These are phyloP conservation scores for Neodontobutis hainanensis DNA, from an alignment of 2,113 vertebrate genomes.

Conservation along the genomic window DNA sequence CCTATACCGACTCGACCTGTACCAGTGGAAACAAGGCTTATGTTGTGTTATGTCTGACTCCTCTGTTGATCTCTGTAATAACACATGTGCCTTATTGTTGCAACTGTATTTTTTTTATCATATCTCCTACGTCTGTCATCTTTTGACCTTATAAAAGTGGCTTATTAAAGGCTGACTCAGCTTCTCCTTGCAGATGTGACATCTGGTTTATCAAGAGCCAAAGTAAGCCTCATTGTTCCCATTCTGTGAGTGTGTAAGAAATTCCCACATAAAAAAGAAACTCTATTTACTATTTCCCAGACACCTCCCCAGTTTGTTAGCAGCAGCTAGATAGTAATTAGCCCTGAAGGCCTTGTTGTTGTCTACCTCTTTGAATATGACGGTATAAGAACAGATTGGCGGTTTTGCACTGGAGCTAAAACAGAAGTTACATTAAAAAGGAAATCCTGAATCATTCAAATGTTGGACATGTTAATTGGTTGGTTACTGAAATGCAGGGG, in stretches of 20 bases:
- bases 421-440: slow-evolving; percentile 42
- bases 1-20: too few relatives aligned
- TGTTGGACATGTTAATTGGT: neutral
- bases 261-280: slow-evolving; percentile 30
- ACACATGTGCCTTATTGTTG: too few relatives aligned
- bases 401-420: slow-evolving; percentile 26
- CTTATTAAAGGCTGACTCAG: slow-evolving; percentile 68
- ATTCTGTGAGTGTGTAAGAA: slow-evolving; percentile 17
- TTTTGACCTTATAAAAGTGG: slow-evolving; percentile 45
- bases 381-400: slow-evolving; percentile 24
- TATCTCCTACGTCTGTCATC: slow-evolving; percentile 42
- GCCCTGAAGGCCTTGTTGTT: slow-evolving; percentile 51
- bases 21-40: too few relatives aligned
- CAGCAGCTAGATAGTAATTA: slow-evolving; percentile 61
- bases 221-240: slow-evolving; percentile 71
- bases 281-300: slow-evolving; percentile 5
- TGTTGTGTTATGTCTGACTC: too few relatives aligned
- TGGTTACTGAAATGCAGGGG: too few relatives aligned
- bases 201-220: slow-evolving; percentile 66
- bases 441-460: slow-evolving; percentile 50
- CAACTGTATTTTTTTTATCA: too few relatives aligned
- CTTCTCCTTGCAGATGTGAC: slow-evolving; percentile 65
- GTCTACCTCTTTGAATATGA: slow-evolving; percentile 67
- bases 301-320: slow-evolving; percentile 38
- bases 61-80: too few relatives aligned